Conservation (phyloP, 2,888 invertebrate species). For the Petrolisthes cinctipes region DNA sequence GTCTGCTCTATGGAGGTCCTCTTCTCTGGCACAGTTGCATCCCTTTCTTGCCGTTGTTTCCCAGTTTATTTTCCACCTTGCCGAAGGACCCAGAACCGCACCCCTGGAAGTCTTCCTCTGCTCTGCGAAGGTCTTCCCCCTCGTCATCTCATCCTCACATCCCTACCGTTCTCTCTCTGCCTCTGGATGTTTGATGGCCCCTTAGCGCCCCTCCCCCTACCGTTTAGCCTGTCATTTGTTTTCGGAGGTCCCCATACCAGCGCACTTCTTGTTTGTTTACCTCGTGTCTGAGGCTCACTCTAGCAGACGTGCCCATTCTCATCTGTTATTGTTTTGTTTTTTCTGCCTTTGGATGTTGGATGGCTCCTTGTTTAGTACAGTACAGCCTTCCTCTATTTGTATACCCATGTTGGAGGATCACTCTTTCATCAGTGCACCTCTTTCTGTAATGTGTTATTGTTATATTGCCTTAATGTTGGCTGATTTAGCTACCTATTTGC, state of each 20-base stretch:
- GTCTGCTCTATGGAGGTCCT: neutral
- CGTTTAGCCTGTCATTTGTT: slow-evolving; percentile 6
- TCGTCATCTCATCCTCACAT: neutral
- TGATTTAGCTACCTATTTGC: neutral
- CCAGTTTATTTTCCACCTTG: slow-evolving; percentile 11
- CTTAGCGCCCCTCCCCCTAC: neutral
- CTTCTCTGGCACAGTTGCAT: slow-evolving; percentile 14
- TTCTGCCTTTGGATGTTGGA: neutral
- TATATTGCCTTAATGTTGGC: neutral
- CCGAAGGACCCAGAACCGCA: neutral
- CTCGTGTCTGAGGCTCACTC: neutral
- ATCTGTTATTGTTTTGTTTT: neutral
- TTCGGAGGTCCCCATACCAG: slow-evolving; percentile 12
- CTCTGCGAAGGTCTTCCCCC: slow-evolving; percentile 22
- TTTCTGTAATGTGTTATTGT: neutral
- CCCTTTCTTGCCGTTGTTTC: slow-evolving; percentile 6
- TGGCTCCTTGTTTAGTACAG: slow-evolving; percentile 7
- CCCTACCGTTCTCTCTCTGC: slow-evolving; percentile 7
- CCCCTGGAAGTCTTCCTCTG: slow-evolving; percentile 5
- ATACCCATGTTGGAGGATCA: neutral
- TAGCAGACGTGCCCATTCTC: neutral
- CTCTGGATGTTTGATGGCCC: slow-evolving; percentile 23
- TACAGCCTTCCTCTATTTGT: neutral
- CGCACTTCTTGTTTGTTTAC: slow-evolving; percentile 2
- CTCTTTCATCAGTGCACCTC: neutral